Conservation (phyloP, 2,797 vertebrate species). For the Coilia nasus region DNA sequence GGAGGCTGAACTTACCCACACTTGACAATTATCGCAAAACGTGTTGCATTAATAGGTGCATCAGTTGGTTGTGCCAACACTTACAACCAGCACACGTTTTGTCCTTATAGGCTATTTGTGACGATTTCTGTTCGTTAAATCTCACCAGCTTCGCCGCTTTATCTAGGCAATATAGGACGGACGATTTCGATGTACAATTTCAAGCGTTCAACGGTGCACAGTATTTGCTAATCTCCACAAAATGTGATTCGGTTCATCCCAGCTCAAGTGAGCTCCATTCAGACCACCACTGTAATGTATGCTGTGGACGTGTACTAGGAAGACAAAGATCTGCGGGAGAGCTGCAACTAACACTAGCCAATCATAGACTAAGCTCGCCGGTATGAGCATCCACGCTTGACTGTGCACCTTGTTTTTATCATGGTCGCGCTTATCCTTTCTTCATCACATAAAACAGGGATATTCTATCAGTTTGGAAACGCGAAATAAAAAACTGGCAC, state of each 20-base stretch:
- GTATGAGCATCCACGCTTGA: constrained; percentile 26
- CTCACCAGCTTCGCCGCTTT: neutral
- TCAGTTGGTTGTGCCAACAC: constrained; percentile 21
- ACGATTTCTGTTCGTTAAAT: neutral
- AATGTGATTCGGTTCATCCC: constrained; percentile 35
- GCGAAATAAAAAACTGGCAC: neutral
- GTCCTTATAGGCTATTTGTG: neutral
- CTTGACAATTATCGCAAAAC: neutral
- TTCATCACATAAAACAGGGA: neutral
- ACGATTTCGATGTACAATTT: constrained; percentile 22
- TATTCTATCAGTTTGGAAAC: neutral
- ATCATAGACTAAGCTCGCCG: constrained; percentile 56
- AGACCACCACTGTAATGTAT: constrained; percentile 40
- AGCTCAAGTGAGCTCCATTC: constrained; percentile 18
- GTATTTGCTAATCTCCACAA: constrained; percentile 47
- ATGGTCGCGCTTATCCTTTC: constrained; percentile 1
- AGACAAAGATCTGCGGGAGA: constrained; percentile 47
- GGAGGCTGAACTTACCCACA: neutral
- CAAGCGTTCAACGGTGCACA: constrained; percentile 42
- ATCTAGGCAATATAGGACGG: neutral
- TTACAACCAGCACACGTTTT: neutral
- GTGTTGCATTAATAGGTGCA: constrained; percentile 29
- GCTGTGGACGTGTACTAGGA: constrained; percentile 33
- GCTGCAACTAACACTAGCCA: constrained; percentile 56
- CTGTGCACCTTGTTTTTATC: constrained; percentile 15